These are phyloP conservation scores for Heliconius melpomene DNA, from an alignment of 1,140 invertebrate genomes.

Conservation along the genomic window DNA sequence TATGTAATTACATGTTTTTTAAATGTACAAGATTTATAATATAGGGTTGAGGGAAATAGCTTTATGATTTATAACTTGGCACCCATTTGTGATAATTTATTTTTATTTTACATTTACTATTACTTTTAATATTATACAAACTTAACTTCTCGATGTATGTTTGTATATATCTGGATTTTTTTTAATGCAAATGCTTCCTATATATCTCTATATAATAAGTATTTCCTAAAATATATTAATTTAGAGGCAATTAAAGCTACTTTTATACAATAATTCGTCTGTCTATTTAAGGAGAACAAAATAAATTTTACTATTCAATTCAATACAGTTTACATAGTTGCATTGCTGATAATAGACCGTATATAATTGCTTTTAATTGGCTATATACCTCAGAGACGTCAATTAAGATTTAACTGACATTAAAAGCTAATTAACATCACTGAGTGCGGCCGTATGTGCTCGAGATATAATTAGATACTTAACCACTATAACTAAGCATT, in stretches of 20 bases:
- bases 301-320: too few relatives aligned
- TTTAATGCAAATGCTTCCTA: too few relatives aligned
- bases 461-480: background rate
- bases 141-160: too few relatives aligned
- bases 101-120: background rate
- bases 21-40: background rate
- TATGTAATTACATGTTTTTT: background rate
- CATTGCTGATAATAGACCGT: background rate
- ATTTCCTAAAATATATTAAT: background rate
- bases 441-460: background rate
- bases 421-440: background rate
- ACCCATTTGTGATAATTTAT: background rate
- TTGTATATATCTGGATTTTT: too few relatives aligned
- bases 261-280: background rate
- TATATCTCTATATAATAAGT: too few relatives aligned
- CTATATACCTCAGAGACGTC: background rate
- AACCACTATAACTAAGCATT: too few relatives aligned
- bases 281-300: too few relatives aligned
- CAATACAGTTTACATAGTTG: background rate
- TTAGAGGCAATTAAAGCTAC: background rate
- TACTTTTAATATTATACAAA: too few relatives aligned
- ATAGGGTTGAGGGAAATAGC: background rate
- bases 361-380: background rate
- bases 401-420: background rate
- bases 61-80: background rate